Percentiles rank a stretch among this genome's conserved stretches.
Evolutionary conservation across 2,888 invertebrate genomes (phyloP).

Genomic region (Chouioia cunea): DNA sequence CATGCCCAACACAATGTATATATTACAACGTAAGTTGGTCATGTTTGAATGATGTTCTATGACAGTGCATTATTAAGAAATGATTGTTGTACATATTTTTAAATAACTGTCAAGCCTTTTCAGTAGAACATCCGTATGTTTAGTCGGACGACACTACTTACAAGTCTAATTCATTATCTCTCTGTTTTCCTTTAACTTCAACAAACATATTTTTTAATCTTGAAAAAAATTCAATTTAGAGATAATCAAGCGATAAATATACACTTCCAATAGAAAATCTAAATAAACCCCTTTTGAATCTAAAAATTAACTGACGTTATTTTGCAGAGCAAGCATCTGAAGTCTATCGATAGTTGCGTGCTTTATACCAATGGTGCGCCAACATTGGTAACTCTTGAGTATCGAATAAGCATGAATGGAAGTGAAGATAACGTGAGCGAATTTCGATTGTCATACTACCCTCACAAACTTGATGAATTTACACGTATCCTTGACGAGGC

Average conservation of each 20-base stretch:
- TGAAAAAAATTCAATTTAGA: too few species aligned
- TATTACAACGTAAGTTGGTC: slow-evolving; percentile 85
- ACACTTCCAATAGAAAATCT: too few species aligned
- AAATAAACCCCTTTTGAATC: not conserved
- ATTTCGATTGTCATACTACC: slow-evolving; percentile 90
- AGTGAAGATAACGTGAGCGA: slow-evolving; percentile 73
- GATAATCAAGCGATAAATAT: too few species aligned
- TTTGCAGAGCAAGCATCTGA: slow-evolving; percentile 82
- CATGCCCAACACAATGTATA: slow-evolving; percentile 85
- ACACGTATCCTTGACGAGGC: slow-evolving; percentile 78
- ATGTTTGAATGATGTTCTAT: too few species aligned
- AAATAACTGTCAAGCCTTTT: too few species aligned
- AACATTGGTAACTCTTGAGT: slow-evolving; percentile 85
- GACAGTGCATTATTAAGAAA: too few species aligned
- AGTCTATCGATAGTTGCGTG: slow-evolving; percentile 88
- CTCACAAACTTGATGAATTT: slow-evolving; percentile 82
- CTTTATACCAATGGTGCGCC: slow-evolving; percentile 83
- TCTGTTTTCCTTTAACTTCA: too few species aligned
- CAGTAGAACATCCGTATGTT: too few species aligned
- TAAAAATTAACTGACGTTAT: not conserved
- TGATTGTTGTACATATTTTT: too few species aligned
- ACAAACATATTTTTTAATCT: too few species aligned
- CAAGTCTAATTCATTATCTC: too few species aligned
- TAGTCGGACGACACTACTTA: too few species aligned
- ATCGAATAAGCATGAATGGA: slow-evolving; percentile 73